Base-by-base conservation (phyloP, 2,888 invertebrate species). In the Epistrophe grossulariae region DNA sequence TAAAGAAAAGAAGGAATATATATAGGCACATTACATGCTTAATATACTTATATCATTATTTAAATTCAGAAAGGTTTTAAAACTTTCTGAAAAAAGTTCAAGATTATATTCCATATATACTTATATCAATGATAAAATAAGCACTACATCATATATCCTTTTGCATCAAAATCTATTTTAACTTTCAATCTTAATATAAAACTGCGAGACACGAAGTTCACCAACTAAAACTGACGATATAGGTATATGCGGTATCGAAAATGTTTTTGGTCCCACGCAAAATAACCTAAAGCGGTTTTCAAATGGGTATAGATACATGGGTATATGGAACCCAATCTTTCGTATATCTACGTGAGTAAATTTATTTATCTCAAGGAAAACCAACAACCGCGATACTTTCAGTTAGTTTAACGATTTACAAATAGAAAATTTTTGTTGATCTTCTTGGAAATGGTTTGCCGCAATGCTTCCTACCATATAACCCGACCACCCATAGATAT, bases 381-480 rank as follows among this genome's bases (percentile, higher is more conserved):
- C 82, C 83, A 83, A 83, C 87, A 87, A 72, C 71, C 71, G 66
- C 79, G 76, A 87, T 83, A 83, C 83, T 83, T 79, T 83, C 55
- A 79, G 83, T 79, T 76, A 87, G 83, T 79, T 87, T 74, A 79
- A 79, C 87, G 79, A 83, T 79, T 76, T 79, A 76, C 79, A 57
- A 87, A 82, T 74, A 76, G 59, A 77, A 70, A 50, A 78, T 70
- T 45, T 48, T 48, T 50, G 35, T 68, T 62, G 5, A 24, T 19
- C 7, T 40, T 62, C 24, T 60, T 35, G 52, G 81, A 50, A 28
- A 38, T 28, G 80, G 71, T 59, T 76, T 59, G 10, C 64, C 71
- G 52, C 71, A 45, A 66, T 60, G 57, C 52, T 74, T 73, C 60
- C 78, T 60, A 55, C 82, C 79, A 62, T 17, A 73, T 17, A 73